These are phyloP conservation scores for Aplysina aerophoba DNA, from an alignment of 37 sponge, comb jelly and placozoan species.

Conservation along the genomic window DNA sequence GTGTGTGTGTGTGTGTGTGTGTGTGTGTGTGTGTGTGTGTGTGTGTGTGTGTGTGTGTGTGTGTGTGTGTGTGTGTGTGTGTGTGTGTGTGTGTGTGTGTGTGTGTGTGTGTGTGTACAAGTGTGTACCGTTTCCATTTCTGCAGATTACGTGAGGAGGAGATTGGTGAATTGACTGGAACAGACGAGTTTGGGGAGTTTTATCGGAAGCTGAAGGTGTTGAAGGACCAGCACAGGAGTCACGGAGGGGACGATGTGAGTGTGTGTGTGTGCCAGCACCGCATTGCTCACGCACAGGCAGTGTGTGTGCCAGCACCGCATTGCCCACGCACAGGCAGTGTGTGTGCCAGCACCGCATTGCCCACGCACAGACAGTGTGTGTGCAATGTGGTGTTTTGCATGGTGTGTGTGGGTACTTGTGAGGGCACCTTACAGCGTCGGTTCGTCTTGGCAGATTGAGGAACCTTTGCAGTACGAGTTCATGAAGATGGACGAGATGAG, in stretches of 20 bases:
- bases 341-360: too few species aligned
- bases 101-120: not conserved
- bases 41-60: too few species aligned
- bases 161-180: constrained; percentile 73
- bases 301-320: too few species aligned
- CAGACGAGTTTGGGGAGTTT: constrained; percentile 97
- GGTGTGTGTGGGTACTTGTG: too few species aligned
- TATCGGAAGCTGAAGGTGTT: constrained; percentile 85
- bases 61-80: not conserved
- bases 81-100: constrained; percentile 18
- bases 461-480: constrained; percentile 92
- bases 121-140: not conserved
- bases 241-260: not conserved
- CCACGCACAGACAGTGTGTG: constrained; percentile 13
- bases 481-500: constrained; percentile 71
- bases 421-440: not conserved
- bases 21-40: constrained; percentile 1
- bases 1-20: not conserved
- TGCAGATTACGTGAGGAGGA: constrained; percentile 80
- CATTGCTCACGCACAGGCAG: too few species aligned
- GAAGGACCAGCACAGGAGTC: constrained; percentile 37
- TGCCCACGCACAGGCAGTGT: too few species aligned
- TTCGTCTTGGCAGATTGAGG: constrained; percentile 53
- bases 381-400: not conserved
- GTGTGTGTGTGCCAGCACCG: constrained; percentile 29